Percentiles rank a stretch among this genome's conserved stretches.
phyloP scores from a whole-genome alignment of 2,888 invertebrate genomes.

The Acrobasis repandana region DNA sequence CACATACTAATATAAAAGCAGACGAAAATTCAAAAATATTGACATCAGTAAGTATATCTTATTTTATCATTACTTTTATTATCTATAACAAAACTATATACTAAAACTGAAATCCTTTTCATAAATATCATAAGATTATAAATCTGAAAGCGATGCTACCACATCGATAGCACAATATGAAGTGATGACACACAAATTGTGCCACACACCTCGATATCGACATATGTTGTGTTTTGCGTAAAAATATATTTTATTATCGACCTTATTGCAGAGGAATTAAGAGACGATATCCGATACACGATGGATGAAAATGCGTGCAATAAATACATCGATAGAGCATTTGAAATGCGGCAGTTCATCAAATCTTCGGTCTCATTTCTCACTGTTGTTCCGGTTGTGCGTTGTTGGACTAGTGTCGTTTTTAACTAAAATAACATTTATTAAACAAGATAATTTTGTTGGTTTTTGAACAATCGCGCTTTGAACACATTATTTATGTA shows the following conservation, averaged over 20 bases:
- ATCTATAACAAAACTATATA: background rate
- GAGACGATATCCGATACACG: constrained; percentile 32
- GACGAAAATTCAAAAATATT: too few relatives aligned
- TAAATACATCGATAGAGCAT: constrained; percentile 67
- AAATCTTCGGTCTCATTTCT: constrained; percentile 70
- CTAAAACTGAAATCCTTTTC: constrained; percentile 18
- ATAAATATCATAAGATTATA: constrained; percentile 32
- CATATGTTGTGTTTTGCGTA: constrained; percentile 38
- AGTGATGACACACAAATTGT: constrained; percentile 61
- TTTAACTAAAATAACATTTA: too few relatives aligned
- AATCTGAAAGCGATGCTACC: constrained; percentile 44
- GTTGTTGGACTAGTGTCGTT: constrained; percentile 43
- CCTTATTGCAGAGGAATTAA: constrained; percentile 34
- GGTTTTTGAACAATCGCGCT: too few relatives aligned
- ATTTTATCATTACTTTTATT: background rate
- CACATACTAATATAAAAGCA: too few relatives aligned
- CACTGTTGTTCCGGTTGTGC: constrained; percentile 54
- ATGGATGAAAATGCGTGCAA: constrained; percentile 41
- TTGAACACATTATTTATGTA: too few relatives aligned
- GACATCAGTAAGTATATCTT: too few relatives aligned
- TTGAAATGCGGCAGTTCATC: constrained; percentile 68
- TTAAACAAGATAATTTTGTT: too few relatives aligned
- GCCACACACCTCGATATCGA: constrained; percentile 62
- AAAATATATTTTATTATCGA: constrained; percentile 21
- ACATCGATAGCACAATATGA: constrained; percentile 54